A percentile compares a stretch with the other conserved stretches of the same genome.
Evolutionary conservation across 1,140 invertebrate species (phyloP).

Genomic region (Halotydeus destructor): DNA sequence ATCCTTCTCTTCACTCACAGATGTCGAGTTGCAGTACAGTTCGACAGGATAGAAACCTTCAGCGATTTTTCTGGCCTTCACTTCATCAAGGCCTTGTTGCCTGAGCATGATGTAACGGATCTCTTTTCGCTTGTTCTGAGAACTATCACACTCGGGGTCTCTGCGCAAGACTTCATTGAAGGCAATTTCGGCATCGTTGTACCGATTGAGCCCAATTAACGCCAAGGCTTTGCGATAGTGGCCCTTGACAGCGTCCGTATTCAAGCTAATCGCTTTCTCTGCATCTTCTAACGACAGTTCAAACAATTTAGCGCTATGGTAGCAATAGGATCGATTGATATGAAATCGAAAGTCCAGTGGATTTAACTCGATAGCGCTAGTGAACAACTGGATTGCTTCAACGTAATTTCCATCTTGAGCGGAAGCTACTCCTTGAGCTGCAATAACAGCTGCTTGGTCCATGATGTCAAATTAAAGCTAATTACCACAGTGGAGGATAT

Average conservation of each 20-base stretch:
- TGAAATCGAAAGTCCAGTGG: conserved; percentile 1
- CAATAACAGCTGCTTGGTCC: too few species aligned
- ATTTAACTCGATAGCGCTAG: neutral
- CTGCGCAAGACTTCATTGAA: conserved; percentile 1
- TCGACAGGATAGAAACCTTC: too few species aligned
- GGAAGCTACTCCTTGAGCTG: too few species aligned
- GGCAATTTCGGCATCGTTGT: neutral
- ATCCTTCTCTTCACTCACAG: too few species aligned
- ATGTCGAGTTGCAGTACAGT: too few species aligned
- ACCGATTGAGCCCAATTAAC: neutral
- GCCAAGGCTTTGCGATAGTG: conserved; percentile 1
- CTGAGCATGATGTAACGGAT: neutral
- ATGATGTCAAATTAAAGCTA: too few species aligned
- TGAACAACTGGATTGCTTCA: conserved; percentile 1
- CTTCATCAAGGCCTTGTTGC: neutral
- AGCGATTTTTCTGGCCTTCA: too few species aligned
- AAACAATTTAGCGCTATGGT: neutral
- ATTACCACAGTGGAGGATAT: too few species aligned
- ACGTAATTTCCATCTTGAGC: too few species aligned
- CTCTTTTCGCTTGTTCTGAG: neutral
- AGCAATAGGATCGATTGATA: conserved; percentile 1
- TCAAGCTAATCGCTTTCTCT: neutral
- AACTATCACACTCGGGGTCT: neutral
- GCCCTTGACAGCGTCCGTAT: neutral
- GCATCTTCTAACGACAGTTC: conserved; percentile 1